Base-by-base conservation (phyloP, 2,888 invertebrate genomes). In the Mesoligia furuncula region DNA sequence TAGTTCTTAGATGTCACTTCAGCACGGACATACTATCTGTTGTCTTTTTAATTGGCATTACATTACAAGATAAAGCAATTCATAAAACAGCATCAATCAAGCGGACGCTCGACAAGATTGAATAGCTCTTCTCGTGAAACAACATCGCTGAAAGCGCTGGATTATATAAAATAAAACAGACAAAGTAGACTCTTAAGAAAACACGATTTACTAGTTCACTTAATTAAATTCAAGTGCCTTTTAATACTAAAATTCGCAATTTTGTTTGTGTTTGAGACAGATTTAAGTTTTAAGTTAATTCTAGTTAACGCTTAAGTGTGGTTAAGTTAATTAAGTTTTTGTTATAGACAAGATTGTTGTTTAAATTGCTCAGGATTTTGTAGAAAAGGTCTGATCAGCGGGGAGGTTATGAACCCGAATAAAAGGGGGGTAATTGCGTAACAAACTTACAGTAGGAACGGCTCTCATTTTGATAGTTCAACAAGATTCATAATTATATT, bases 221-320 rank as follows among this genome's bases (percentile, higher is more conserved):
- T 83, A 75, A 86, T 84, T 78, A 86, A 84, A 78, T 75, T 83
- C 64, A 78, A 83, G 78, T 73, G 77, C 77, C 77, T 74, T 68
- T 69, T 75, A 42, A 51, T 72, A 75, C 20, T 51, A 69, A 61
- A 65, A 72, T 66, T 64, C 17, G 11, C 42, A 13, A 51, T 81
- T 75, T 75, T 73, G 69, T 75, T 85, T 85, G 24, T 62, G 64
- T 75, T 85, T 42, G 24, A 75, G 68, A 64, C 57, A 27, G 24
- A 39, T 61, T 73, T 74, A 54, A 75, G 71, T 74, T 81, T 72
- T 31, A 31, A 3, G 31, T 31, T 31, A 31, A 81, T 72, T 42
- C 36, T 65, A 72, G 80, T 82, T 84, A 27, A 59, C 54, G 66
- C 48, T 84, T 66, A 62, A 81, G 75, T 51, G 62, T 17, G 69